Conservation (phyloP, 2,113 vertebrate species). For the Chinchilla lanigera region DNA sequence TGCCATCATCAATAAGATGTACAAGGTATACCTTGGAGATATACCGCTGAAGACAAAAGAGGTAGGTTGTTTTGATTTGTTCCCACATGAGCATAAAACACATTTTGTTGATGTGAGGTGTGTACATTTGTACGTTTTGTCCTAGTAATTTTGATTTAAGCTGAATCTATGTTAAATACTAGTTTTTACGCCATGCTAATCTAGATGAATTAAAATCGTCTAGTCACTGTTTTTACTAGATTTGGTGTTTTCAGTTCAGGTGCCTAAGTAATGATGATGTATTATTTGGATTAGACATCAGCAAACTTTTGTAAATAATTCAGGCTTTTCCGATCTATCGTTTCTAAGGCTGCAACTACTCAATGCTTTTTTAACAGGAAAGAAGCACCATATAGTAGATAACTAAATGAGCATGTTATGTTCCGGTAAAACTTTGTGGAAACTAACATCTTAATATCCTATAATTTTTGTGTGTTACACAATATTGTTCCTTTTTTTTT, state of each 20-base stretch:
- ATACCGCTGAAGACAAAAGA: conserved; percentile 98
- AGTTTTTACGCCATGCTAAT: background rate
- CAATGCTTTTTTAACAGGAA: background rate
- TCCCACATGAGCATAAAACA: background rate
- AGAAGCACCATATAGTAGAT: background rate
- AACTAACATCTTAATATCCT: background rate
- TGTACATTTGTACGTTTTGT: background rate
- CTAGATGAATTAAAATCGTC: background rate
- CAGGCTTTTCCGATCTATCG: background rate
- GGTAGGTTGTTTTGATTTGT: conserved; percentile 86
- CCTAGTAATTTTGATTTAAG: conserved; percentile 17
- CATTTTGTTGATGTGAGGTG: background rate
- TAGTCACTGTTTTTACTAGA: background rate
- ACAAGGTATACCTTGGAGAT: conserved; percentile 98
- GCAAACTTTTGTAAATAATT: background rate
- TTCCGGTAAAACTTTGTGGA: background rate
- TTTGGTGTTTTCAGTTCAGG: background rate
- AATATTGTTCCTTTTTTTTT: background rate
- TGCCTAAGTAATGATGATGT: background rate
- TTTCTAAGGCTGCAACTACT: background rate
- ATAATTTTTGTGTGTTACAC: background rate
- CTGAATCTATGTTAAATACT: background rate
- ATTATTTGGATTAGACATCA: background rate
- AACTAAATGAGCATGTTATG: background rate
- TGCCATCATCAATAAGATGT: conserved; percentile 97